phyloP scores from a whole-genome alignment of 2,888 invertebrate species.

The Melanostoma scalare region DNA sequence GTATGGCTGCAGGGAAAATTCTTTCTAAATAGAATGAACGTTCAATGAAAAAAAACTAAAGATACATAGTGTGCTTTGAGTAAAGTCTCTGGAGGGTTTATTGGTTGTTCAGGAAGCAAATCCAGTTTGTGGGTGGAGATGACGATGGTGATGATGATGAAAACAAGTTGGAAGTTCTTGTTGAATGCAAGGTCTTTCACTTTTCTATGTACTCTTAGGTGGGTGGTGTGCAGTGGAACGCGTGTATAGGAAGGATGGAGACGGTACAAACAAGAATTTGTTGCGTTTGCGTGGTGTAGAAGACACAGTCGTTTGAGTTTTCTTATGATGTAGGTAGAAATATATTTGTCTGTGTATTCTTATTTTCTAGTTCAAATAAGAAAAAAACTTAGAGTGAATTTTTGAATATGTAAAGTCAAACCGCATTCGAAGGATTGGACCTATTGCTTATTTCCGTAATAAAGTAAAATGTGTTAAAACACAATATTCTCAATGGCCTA shows the following conservation, averaged over 20 bases:
- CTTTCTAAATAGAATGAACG: constrained; percentile 18
- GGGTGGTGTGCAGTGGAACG: constrained; percentile 39
- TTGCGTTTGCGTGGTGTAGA: constrained; percentile 18
- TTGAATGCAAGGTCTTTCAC: constrained; percentile 61
- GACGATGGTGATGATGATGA: constrained; percentile 41
- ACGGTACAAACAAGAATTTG: constrained; percentile 27
- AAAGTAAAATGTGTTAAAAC: too few relatives aligned
- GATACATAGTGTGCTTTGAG: constrained; percentile 15
- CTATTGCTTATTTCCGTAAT: too few relatives aligned
- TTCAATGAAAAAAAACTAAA: neutral
- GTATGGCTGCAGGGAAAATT: constrained; percentile 55
- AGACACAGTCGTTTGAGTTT: too few relatives aligned
- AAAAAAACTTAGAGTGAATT: too few relatives aligned
- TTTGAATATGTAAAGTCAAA: too few relatives aligned
- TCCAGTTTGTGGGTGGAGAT: constrained; percentile 70
- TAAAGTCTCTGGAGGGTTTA: constrained; percentile 33
- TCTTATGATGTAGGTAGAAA: too few relatives aligned
- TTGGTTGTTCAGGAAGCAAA: constrained; percentile 65
- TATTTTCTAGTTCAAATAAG: too few relatives aligned
- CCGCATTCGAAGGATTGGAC: too few relatives aligned
- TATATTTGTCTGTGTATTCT: too few relatives aligned
- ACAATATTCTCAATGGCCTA: too few relatives aligned
- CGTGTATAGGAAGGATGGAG: constrained; percentile 10
- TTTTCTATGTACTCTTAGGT: constrained; percentile 44
- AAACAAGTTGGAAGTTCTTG: constrained; percentile 66